Evolutionary conservation across 2,888 invertebrate genomes (phyloP).

Genomic region (Ethmia dodecea): DNA sequence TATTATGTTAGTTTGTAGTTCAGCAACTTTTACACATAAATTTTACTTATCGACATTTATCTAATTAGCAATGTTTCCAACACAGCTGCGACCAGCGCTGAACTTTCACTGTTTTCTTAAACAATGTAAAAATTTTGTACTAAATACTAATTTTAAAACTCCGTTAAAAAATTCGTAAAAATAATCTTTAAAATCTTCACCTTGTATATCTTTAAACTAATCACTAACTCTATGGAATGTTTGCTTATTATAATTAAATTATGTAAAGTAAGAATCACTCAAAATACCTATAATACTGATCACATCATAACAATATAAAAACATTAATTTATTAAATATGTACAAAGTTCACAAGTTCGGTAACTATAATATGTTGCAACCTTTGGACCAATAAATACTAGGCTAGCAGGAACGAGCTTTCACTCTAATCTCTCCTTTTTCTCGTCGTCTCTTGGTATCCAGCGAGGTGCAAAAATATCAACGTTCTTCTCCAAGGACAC

Average conservation of each 20-base stretch:
- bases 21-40: background rate
- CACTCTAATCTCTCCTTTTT: conserved; percentile 19
- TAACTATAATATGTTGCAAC: conserved; percentile 13
- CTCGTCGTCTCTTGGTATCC: conserved; percentile 40
- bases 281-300: conserved; percentile 57
- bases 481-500: conserved; percentile 56
- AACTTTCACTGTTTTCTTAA: too few relatives aligned
- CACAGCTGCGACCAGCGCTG: background rate
- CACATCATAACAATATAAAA: conserved; percentile 28
- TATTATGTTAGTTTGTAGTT: background rate
- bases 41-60: too few relatives aligned
- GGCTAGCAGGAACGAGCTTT: conserved; percentile 22
- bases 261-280: conserved; percentile 20
- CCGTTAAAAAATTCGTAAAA: conserved; percentile 9
- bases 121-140: conserved; percentile 18
- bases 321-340: conserved; percentile 10
- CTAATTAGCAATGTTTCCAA: background rate
- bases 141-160: conserved; percentile 20
- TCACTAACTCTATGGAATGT: conserved; percentile 41
- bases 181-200: conserved; percentile 31
- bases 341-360: conserved; percentile 14
- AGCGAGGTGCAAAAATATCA: conserved; percentile 34
- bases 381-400: conserved; percentile 28
- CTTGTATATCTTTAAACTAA: conserved; percentile 27
- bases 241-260: conserved; percentile 4